Evolutionary conservation across 2,113 vertebrate species (phyloP), one percentile per base, ranked within the genome.

Genomic region (Trichechus manatus): DNA sequence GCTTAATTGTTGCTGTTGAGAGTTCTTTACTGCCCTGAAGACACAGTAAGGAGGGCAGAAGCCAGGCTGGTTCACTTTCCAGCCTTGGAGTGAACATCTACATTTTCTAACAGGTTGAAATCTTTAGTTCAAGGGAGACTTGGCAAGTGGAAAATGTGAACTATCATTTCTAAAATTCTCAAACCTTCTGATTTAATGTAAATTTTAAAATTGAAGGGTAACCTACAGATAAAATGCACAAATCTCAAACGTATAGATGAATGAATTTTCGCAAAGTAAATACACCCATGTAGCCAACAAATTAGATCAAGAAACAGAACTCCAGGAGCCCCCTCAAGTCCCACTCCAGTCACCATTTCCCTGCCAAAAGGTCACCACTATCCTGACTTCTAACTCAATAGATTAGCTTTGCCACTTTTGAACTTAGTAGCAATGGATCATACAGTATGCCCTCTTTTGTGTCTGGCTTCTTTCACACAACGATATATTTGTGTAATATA

Each of bases 151-250:
- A 83, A 94, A 82, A 84, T 63, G 31, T 82, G 19, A 81, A 79
- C 11, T 91, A 80, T 33, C 22, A 83, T 94, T 94, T 77, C 27
- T 13, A 44, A 88, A 94, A 96, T 89, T 94, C 70, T 95, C 78
- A 97, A 95, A 74, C 0, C 53, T 92, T 94, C 44, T 87, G 47
- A 74, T 27, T 47, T 63, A 87, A 83, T 31, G 50, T 5, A 72
- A 14, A 82, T n/a, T 87, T 91, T 91, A 68, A 85, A 94, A 88
- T 25, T 50, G 39, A 79, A 78, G n/a, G 66, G 88, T 74, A 92
- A 84, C 44, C 92, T 25, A 36, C 5, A 20, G 56, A 39, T 25
- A 89, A 42, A 92, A 95, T 9, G 15, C 31, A 88, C 20, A 89
- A 80, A 77, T 44, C 44, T 27, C 17, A 87, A 80, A 61, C 33